A percentile compares a stretch with the other conserved stretches of the same genome.
These are phyloP conservation scores for Pseudolycoriella hygida DNA, from an alignment of 2,888 invertebrate genomes.

Conservation along the genomic window DNA sequence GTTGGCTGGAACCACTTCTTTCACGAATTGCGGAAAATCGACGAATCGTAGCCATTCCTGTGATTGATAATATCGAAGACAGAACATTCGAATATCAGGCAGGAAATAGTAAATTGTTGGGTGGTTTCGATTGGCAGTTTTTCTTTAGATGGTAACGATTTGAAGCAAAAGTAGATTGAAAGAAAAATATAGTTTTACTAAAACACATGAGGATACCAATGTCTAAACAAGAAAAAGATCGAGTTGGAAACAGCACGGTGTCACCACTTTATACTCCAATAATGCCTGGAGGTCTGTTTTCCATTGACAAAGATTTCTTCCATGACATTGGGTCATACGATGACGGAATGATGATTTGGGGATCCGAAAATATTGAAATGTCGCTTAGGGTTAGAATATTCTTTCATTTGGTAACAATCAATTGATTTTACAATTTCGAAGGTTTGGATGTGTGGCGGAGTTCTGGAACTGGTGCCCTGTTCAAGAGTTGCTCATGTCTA, in stretches of 20 bases:
- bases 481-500: constrained; percentile 1
- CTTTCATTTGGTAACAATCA: no score
- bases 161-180: background rate
- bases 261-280: constrained; percentile 7
- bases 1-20: no score
- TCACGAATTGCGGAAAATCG: no score
- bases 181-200: no score
- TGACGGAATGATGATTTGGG: no score
- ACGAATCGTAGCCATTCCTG: no score
- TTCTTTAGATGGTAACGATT: background rate
- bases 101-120: background rate
- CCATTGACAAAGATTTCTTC: constrained; percentile 9
- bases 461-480: background rate
- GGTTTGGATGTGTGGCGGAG: constrained; percentile 3
- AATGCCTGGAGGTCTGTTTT: constrained; percentile 13
- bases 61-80: constrained; percentile 20
- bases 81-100: constrained; percentile 18
- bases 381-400: constrained; percentile 6
- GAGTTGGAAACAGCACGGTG: constrained; percentile 34
- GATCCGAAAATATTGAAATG: constrained; percentile 3
- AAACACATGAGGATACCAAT: constrained; percentile 20
- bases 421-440: no score
- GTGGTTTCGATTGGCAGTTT: constrained; percentile 6
- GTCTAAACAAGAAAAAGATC: constrained; percentile 52
- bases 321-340: no score